Base-by-base conservation (phyloP, 1,140 invertebrate genomes). In the Bacillus rossius region DNA sequence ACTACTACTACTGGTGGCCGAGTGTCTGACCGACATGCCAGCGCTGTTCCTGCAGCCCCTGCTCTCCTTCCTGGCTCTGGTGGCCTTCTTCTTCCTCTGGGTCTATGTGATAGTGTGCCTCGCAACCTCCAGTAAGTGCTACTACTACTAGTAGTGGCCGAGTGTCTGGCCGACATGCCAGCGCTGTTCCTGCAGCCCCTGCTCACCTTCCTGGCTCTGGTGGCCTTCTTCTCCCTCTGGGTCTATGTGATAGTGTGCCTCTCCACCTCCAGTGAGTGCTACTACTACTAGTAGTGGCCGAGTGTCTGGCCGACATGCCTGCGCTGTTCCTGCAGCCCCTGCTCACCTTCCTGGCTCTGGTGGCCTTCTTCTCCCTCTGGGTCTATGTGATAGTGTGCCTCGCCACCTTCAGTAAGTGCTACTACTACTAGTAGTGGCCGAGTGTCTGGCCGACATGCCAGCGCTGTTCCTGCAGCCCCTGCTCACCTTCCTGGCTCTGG, bases 11-110 rank as follows among this genome's bases (percentile, higher is more conserved):
- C n/a, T n/a, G n/a, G n/a, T n/a, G n/a, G n/a, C n/a, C n/a, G n/a
- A n/a, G n/a, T n/a, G n/a, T n/a, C n/a, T n/a, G n/a, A n/a, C 84
- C 48, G 84, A 85, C 66, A 80, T 96, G 60, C 93, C 94, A 5
- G 84, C 82, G n/a, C 73, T 98, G 22, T 86, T 96, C 66, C 75
- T 94, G 19, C 93, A 95, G 68, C 94, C 94, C 1, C 69, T 96
- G 1, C 75, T 93, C 57, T 95, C 94, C 0, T 94, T 94, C 69
- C 60, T 89, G 43, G 80, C 87, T 47, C 76, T 96, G 0, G 72
- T 88, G 23, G 59, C 84, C 40, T 96, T 96, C 71, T 88, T 94
- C 61, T 73, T 84, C 40, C 92, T 91, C 77, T 96, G 92, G 92
- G 77, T 93, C 1, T 78, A 81, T 26, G 84, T 96, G 37, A 82